Conservation (phyloP, 1,140 invertebrate genomes). For the Ips nitidus region DNA sequence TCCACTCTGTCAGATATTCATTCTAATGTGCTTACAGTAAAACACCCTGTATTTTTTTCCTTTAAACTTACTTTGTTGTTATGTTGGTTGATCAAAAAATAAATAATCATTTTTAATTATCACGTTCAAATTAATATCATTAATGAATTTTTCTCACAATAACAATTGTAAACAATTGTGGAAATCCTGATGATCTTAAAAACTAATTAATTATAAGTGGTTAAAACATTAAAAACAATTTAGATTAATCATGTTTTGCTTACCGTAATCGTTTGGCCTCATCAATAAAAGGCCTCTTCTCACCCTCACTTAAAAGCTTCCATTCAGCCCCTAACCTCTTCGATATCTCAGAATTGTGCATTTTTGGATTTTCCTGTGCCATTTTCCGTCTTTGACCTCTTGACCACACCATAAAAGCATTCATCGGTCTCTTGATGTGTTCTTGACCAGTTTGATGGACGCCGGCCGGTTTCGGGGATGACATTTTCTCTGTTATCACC, state of each 20-base stretch:
- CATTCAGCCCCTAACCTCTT: slow-evolving; percentile 87
- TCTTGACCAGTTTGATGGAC: slow-evolving; percentile 54
- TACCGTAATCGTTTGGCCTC: slow-evolving; percentile 92
- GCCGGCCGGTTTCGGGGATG: slow-evolving; percentile 47
- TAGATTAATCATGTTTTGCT: slow-evolving; percentile 47
- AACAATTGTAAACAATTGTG: too few relatives aligned
- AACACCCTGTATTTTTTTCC: too few relatives aligned
- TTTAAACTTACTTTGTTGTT: too few relatives aligned
- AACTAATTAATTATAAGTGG: too few relatives aligned
- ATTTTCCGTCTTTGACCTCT: slow-evolving; percentile 88
- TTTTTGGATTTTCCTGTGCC: slow-evolving; percentile 97
- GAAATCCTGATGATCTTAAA: too few relatives aligned
- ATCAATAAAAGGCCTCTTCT: slow-evolving; percentile 95
- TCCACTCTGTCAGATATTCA: too few relatives aligned
- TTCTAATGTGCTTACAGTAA: too few relatives aligned
- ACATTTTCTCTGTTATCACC: slow-evolving; percentile 37
- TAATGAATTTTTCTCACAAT: too few relatives aligned
- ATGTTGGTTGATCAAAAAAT: too few relatives aligned
- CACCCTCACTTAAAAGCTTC: slow-evolving; percentile 84
- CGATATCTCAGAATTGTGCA: slow-evolving; percentile 95
- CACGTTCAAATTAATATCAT: too few relatives aligned
- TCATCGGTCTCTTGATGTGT: slow-evolving; percentile 90
- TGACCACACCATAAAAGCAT: slow-evolving; percentile 94
- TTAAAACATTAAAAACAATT: too few relatives aligned
- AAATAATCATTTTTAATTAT: too few relatives aligned